Conservation (phyloP, 2,888 invertebrate species). For the Calliopum simillimum region DNA sequence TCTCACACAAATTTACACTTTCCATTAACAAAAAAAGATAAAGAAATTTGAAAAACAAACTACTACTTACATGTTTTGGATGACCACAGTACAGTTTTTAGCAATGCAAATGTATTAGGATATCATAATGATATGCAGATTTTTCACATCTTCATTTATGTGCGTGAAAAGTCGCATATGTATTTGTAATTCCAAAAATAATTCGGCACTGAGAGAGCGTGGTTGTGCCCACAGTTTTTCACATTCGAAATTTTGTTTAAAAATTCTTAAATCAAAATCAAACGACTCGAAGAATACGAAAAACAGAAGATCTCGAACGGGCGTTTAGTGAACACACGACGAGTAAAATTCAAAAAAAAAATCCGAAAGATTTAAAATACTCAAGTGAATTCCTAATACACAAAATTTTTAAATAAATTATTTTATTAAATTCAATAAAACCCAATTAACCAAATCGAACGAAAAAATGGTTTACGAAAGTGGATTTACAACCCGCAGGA, state of each 20-base stretch:
- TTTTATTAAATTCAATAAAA: conserved; percentile 37
- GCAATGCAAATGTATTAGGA: no score
- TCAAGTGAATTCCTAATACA: conserved; percentile 32
- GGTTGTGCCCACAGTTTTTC: conserved; percentile 41
- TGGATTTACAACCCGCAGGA: conserved; percentile 91
- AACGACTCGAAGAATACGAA: conserved; percentile 50
- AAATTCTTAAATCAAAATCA: conserved; percentile 60
- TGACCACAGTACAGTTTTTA: no score
- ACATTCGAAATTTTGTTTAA: conserved; percentile 42
- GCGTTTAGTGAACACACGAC: conserved; percentile 65
- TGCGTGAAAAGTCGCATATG: conserved; percentile 14
- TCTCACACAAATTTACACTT: background rate
- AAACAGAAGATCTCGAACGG: conserved; percentile 67
- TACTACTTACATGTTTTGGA: no score
- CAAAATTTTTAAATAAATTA: conserved; percentile 41
- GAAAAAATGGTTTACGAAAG: conserved; percentile 89
- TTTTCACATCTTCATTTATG: background rate
- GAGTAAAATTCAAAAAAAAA: conserved; percentile 53
- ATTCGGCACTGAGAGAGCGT: conserved; percentile 57
- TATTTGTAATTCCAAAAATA: conserved; percentile 66
- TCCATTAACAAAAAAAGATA: background rate
- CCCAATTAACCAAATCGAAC: conserved; percentile 47
- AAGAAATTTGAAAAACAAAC: background rate
- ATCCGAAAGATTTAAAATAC: conserved; percentile 42
- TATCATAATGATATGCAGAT: no score